phyloP scores from a whole-genome alignment of 2,888 invertebrate species.

The Yponomeuta sedellus region DNA sequence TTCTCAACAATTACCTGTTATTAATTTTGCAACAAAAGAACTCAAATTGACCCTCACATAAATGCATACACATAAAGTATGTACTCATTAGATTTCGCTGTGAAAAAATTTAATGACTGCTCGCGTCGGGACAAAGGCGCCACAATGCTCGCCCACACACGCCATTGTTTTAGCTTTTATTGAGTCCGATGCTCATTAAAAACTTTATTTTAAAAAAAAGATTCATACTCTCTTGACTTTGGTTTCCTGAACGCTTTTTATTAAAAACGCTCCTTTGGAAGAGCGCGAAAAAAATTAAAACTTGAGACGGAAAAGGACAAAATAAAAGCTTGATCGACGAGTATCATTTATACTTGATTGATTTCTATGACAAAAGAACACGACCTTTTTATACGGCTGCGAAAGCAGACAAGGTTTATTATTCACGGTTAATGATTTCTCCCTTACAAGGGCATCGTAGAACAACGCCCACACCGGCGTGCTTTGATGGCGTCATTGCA shows the following conservation, averaged over 20 bases:
- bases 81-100: background rate
- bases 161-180: slow-evolving; percentile 63
- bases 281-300: background rate
- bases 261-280: background rate
- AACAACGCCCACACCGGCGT: background rate
- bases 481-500: background rate
- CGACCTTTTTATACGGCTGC: too few relatives aligned
- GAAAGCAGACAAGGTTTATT: too few relatives aligned
- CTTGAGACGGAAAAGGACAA: background rate
- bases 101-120: slow-evolving; percentile 47
- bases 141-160: slow-evolving; percentile 59
- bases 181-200: slow-evolving; percentile 69
- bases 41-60: background rate
- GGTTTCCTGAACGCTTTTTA: slow-evolving; percentile 18
- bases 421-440: too few relatives aligned
- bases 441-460: background rate
- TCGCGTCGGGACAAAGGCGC: slow-evolving; percentile 49
- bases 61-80: background rate
- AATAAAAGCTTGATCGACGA: background rate
- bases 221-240: slow-evolving; percentile 21
- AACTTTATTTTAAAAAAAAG: slow-evolving; percentile 38
- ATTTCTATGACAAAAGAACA: background rate
- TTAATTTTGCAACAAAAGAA: background rate
- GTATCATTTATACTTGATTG: background rate
- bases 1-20: background rate